Evolutionary conservation across 2,113 vertebrate genomes (phyloP), one percentile per base, ranked within the genome.

Genomic region (Alouatta palliata): DNA sequence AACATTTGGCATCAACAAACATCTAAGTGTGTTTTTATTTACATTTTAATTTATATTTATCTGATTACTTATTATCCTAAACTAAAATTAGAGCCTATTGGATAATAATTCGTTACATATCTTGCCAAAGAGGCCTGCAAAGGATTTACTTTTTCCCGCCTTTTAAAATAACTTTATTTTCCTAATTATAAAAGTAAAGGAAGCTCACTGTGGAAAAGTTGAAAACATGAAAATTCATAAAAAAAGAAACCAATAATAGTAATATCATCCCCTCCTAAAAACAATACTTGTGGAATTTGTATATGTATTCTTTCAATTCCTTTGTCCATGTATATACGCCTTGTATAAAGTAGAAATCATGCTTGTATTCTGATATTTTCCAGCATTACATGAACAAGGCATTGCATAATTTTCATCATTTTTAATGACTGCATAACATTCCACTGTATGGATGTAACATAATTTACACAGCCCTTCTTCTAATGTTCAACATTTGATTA

Each of bases 41-140:
- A 35, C 73, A n/a, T 83, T 73, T 95, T 94, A 73, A 80, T 87
- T 90, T 92, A 91, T 27, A 82, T 75, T 76, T 93, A 79, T 87
- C 76, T 52, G 27, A 75, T 68, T 43, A 94, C 30, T 76, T 45
- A 45, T 61, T 83, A 43, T 43, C 40, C 40, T 43, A 43, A 43
- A 43, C 40, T 43, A 43, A 43, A 43, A 43, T 43, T 93, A 88
- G 2, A 47, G 25, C 5, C 17, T 37, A 30, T 23, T 47, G 25
- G 8, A 14, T 68, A 90, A 73, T 61, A 66, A 47, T 56, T 90
- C 25, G 79, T 79, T 88, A 87, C 0, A 19, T 76, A 52, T 45
- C 35, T 88, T 88, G 30, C 81, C 58, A 32, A 81, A 27, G 30
- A 45, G 21, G 20, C 9, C 27, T 85, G 37, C 54, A 30, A 79